phyloP scores from a whole-genome alignment of 2,888 invertebrate genomes.

The Ectobius pallidus region DNA sequence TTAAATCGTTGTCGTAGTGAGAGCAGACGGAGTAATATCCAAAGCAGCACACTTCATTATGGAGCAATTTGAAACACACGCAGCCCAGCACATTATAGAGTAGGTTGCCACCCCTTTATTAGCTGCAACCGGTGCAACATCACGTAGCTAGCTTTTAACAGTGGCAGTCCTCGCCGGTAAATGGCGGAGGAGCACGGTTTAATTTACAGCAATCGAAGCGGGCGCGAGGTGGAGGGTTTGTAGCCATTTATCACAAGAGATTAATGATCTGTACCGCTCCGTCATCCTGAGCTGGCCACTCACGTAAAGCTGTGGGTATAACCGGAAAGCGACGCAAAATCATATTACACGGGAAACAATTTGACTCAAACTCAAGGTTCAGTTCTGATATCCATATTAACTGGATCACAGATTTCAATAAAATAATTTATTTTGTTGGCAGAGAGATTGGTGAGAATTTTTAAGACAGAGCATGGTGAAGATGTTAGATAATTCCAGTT shows the following conservation, averaged over 20 bases:
- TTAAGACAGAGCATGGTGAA: too few relatives aligned
- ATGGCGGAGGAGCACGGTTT: slow-evolving; percentile 32
- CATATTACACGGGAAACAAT: slow-evolving; percentile 1
- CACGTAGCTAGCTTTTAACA: slow-evolving; percentile 29
- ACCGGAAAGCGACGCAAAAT: not conserved
- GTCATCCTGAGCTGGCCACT: not conserved
- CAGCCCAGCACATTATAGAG: slow-evolving; percentile 13
- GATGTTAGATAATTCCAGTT: too few relatives aligned
- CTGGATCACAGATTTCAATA: too few relatives aligned
- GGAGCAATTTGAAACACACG: slow-evolving; percentile 21
- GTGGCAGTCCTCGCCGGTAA: slow-evolving; percentile 19
- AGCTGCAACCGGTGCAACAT: slow-evolving; percentile 37
- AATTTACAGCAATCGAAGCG: slow-evolving; percentile 31
- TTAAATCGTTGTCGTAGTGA: too few relatives aligned
- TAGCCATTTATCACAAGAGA: slow-evolving; percentile 35
- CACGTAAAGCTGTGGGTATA: not conserved
- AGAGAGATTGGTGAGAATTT: too few relatives aligned
- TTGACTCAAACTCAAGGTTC: too few relatives aligned
- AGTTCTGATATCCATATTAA: too few relatives aligned
- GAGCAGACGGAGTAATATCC: too few relatives aligned
- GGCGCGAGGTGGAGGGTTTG: slow-evolving; percentile 5
- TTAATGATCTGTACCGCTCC: slow-evolving; percentile 26
- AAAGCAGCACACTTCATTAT: slow-evolving; percentile 33
- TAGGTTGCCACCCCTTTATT: slow-evolving; percentile 31
- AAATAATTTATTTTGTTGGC: too few relatives aligned